Conservation (phyloP, 2,797 vertebrate genomes). For the Acanthiza pusilla region DNA sequence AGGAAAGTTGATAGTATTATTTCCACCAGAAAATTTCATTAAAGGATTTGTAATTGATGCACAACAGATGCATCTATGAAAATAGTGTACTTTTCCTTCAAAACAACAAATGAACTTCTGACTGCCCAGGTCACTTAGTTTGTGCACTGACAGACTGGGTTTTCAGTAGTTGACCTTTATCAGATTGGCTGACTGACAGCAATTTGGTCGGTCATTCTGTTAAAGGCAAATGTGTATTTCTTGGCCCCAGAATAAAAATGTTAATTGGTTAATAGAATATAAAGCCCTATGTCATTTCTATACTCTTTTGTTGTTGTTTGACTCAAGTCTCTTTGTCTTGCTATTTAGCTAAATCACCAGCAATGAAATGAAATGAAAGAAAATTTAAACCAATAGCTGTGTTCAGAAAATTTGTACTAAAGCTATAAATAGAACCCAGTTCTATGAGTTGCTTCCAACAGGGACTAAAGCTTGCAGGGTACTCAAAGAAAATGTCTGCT, state of each 20-base stretch:
- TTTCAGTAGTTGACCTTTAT: slow-evolving; percentile 72
- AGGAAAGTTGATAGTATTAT: background rate
- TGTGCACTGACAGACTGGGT: slow-evolving; percentile 1
- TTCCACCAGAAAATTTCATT: background rate
- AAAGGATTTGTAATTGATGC: background rate
- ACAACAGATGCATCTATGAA: background rate
- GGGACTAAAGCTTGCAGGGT: background rate
- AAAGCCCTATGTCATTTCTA: background rate
- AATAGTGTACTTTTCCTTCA: background rate
- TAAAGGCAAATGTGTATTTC: slow-evolving; percentile 56
- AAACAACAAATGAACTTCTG: background rate
- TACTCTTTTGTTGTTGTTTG: background rate
- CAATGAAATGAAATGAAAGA: background rate
- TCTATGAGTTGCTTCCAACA: background rate
- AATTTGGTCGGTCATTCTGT: slow-evolving; percentile 53
- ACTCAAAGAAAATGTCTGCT: background rate
- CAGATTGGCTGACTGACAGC: slow-evolving; percentile 64
- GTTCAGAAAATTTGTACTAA: background rate
- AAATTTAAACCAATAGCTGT: background rate
- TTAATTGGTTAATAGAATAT: background rate
- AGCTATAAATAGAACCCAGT: background rate
- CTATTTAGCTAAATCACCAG: background rate
- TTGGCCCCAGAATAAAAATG: slow-evolving; percentile 24
- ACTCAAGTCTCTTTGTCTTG: background rate
- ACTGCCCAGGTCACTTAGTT: slow-evolving; percentile 3